A percentile compares a stretch with the other conserved stretches of the same genome.
These are phyloP conservation scores for Cacatua alba DNA, from an alignment of 2,113 vertebrate species.

Conservation along the genomic window DNA sequence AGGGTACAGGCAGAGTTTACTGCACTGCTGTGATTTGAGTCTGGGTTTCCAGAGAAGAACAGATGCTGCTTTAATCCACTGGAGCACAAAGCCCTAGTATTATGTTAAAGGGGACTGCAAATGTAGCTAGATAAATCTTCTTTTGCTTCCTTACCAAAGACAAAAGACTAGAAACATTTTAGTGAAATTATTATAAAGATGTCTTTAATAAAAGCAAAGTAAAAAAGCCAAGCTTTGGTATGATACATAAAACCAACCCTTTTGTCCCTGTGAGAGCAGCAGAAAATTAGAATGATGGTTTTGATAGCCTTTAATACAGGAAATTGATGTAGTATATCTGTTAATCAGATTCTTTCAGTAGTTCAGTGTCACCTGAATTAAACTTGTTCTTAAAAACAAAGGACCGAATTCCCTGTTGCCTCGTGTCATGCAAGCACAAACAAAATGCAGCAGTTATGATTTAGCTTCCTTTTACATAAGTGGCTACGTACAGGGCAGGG, in stretches of 20 bases:
- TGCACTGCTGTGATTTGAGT: constrained; percentile 51
- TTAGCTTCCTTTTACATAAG: not conserved
- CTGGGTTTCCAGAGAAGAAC: constrained; percentile 60
- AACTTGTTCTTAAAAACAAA: constrained; percentile 40
- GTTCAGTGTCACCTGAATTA: constrained; percentile 7
- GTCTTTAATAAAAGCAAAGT: not conserved
- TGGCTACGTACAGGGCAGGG: not conserved
- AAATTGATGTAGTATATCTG: constrained; percentile 24
- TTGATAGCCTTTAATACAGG: constrained; percentile 16
- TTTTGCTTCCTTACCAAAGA: constrained; percentile 43
- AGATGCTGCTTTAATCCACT: constrained; percentile 68
- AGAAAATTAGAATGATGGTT: constrained; percentile 14
- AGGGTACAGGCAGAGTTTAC: constrained; percentile 1
- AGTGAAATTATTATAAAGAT: not conserved
- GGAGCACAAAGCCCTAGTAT: constrained; percentile 66
- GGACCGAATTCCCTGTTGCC: not conserved
- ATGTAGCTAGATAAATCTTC: constrained; percentile 61
- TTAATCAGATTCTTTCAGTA: constrained; percentile 24
- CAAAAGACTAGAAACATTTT: constrained; percentile 13
- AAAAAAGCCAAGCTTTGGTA: not conserved
- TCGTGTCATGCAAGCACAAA: not conserved
- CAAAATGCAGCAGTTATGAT: not conserved
- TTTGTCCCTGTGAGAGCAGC: not conserved
- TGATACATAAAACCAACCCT: not conserved
- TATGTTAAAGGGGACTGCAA: constrained; percentile 45